Base-by-base conservation (phyloP, 2,797 vertebrate species). In the Discoglossus pictus region DNA sequence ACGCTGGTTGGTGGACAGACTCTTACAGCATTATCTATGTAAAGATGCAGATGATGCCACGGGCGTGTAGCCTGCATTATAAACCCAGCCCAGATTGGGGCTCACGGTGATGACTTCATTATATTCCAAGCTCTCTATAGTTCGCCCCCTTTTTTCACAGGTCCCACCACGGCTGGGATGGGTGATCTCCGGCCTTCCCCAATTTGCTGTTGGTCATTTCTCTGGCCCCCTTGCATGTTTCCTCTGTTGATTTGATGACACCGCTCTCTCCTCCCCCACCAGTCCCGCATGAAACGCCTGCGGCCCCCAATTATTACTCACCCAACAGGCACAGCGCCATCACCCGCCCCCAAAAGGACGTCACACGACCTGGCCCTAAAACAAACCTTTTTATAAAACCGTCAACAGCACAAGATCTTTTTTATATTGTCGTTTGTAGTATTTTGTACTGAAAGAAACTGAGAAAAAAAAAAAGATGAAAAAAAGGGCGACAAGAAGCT, bases 401-500 rank as follows among this genome's bases (percentile, higher is more conserved):
- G 88, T 93, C 91, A 89, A 96, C 93, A 96, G 94, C 95, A 97
- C 95, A 98, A 97, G 89, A 46, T 16, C 93, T 92, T 53, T 65
- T 69, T 96, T 97, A 97, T 98, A 97, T 94, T 87, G 93, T 95
- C 81, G 91, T 96, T 98, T 97, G 94, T 97, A 97, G 92, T 90
- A 91, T 95, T 97, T 97, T 97, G 87, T 96, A 95, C 86, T 84
- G 88, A 95, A 94, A 91, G 80, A 72, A 18, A 83, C n/a, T n/a
- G n/a, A 82, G 76, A 68, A 78, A 83, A 78, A 60, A 16, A 69
- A 68, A 53, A 60, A 43, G 61, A 61, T 46, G 55, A 58, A 51
- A 74, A 74, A 79, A 78, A 81, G 82, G 73, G 23, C 74, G 78
- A 85, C 83, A 76, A 68, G 78, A 85, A 18, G 50, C 64, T 31